These are phyloP conservation scores for Callyntrura sp. DNA, from an alignment of 2,888 invertebrate species.

Conservation along the genomic window DNA sequence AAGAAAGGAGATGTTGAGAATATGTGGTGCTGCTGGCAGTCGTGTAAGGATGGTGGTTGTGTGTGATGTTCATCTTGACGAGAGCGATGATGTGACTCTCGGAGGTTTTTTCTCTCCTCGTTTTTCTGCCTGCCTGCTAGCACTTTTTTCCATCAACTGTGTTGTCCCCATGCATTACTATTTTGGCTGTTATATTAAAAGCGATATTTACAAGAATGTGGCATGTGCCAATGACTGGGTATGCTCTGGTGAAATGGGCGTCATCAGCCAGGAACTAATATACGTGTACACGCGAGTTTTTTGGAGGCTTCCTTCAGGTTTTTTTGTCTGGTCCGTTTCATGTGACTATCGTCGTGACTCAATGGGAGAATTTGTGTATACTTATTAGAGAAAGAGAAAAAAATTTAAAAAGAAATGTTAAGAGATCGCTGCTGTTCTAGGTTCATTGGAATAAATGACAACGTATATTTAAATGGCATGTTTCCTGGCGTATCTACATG, in stretches of 20 bases:
- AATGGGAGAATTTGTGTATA: too few relatives aligned
- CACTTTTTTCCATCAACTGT: constrained; percentile 12
- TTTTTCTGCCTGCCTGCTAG: not conserved
- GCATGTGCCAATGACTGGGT: not conserved
- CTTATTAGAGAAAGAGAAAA: too few relatives aligned
- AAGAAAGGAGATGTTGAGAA: constrained; percentile 20
- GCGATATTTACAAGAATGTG: constrained; percentile 19
- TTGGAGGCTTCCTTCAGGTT: too few relatives aligned
- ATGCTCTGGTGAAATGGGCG: not conserved
- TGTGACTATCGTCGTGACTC: too few relatives aligned
- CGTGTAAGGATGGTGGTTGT: constrained; percentile 18
- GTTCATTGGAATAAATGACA: too few relatives aligned
- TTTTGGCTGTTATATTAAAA: constrained; percentile 17
- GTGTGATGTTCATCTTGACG: constrained; percentile 22
- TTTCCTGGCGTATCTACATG: too few relatives aligned
- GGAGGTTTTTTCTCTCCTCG: constrained; percentile 5
- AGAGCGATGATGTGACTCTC: constrained; percentile 39
- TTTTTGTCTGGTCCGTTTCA: too few relatives aligned
- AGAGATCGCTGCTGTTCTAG: too few relatives aligned
- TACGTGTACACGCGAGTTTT: not conserved
- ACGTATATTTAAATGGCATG: too few relatives aligned
- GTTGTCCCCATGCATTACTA: not conserved
- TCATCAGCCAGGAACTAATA: not conserved
- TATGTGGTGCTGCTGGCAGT: constrained; percentile 15
- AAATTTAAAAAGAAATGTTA: too few relatives aligned